These are phyloP conservation scores for Drosophila picticornis DNA, from an alignment of 2,888 invertebrate species.

Conservation along the genomic window DNA sequence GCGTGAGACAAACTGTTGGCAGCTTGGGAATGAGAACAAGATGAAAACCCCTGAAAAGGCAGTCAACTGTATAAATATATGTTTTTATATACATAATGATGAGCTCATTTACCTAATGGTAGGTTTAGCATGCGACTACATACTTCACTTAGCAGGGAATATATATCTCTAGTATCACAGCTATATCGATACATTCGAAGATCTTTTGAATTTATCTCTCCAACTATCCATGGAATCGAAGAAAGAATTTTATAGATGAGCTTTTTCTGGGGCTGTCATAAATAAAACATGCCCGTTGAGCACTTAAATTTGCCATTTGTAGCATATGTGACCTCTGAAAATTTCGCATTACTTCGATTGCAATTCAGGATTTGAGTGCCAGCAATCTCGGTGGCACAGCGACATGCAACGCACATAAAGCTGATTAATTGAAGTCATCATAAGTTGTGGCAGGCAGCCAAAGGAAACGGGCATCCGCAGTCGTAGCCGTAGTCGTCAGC, in stretches of 20 bases:
- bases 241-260: background rate
- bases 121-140: background rate
- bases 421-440: conserved; percentile 79
- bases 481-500: background rate
- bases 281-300: background rate
- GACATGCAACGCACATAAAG: conserved; percentile 56
- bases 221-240: background rate
- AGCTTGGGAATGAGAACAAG: background rate
- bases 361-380: conserved; percentile 29
- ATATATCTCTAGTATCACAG: background rate
- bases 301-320: conserved; percentile 11
- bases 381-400: conserved; percentile 56
- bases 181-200: background rate
- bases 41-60: background rate
- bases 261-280: background rate
- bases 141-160: background rate
- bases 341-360: conserved; percentile 14
- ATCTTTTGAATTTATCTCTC: background rate
- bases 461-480: conserved; percentile 28
- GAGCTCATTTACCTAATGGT: background rate
- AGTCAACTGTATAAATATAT: background rate
- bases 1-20: background rate
- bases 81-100: background rate
- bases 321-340: conserved; percentile 3
- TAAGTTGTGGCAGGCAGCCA: conserved; percentile 57